Base-by-base conservation (phyloP, 2,797 vertebrate genomes). In the Dendrocincla tyrannina region DNA sequence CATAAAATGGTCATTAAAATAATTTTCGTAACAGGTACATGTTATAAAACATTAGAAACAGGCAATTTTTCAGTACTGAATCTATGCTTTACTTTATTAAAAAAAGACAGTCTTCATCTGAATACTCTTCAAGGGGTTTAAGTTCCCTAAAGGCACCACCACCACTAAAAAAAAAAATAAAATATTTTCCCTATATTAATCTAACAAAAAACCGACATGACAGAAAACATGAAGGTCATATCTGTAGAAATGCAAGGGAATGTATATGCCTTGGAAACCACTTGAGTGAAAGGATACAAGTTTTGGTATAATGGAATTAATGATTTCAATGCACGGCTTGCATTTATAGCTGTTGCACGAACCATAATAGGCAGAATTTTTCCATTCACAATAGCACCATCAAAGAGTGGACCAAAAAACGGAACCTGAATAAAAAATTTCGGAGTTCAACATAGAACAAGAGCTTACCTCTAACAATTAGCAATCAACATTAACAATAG, bases 301-400 rank as follows among this genome's bases (percentile, higher is more conserved):
- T 99, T 99, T 98, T 99, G 99, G 98, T 99, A 99, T 25, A 99
- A 98, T 9, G 99, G 99, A 90, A 99, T 99, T 97, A 99, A 98
- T 18, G 99, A 99, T 95, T 99, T 99, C 85, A 99, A 97, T 41
- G 99, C 99, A 92, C 99, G 98, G 96, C 99, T 99, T 97, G 99
- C 99, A 70, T 99, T 99, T 98, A 99, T 99, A 77, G 99, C 99
- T n/a, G 99, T 99, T 91, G 99, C 99, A 97, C 99, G 98, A 96
- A 99, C 99, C 98, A 99, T 98, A 89, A 99, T 99, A 89, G 99
- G 99, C 95, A 99, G 98, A 97, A 99, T 99, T 98, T 99, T 99
- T 97, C 98, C 98, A 98, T 99, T 99, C 96, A 99, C 99, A 93
- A 99, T 98, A 98, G 99, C 99, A 90, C 99, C 99, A 92, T 99